Base-by-base conservation (phyloP, 2,113 vertebrate genomes). In the Pterophyllum scalare region DNA sequence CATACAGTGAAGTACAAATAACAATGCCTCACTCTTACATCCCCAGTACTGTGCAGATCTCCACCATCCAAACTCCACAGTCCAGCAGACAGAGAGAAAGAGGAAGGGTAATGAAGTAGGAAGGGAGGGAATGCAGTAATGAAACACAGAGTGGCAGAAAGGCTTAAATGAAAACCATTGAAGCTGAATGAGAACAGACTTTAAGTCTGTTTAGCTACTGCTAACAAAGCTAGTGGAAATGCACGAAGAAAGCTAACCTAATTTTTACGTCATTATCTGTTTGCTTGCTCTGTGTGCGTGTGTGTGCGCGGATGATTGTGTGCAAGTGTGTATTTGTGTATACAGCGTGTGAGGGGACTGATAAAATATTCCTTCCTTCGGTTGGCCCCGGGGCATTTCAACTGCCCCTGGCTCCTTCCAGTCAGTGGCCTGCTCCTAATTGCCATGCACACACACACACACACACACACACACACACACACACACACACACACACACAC, bases 351-450 rank as follows among this genome's bases (percentile, higher is more conserved):
- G 94, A 93, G 64, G 95, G 94, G 84, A 62, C 77, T 86, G 90
- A 95, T 88, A 95, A 94, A 89, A 84, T 96, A 96, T 93, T 93
- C 80, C 92, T 92, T 94, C 92, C 96, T 97, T 95, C 77, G 84
- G 91, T 97, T 97, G 95, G 97, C 98, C 97, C 97, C 91, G 87
- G 98, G 98, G 97, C 97, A 97, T 98, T 96, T 96, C 89, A 95
- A 94, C 95, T 97, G 98, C 97, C 97, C 95, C 96, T 97, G 96
- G 97, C 97, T 97, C 92, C 92, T 97, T 97, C 96, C 96, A 97
- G 97, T 97, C 97, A 96, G 96, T 97, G 97, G 97, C 96, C 97
- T 97, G 80, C 97, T 97, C 96, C 97, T 99, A 99, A 99, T 99
- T 99, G 97, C 97, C 97, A 97, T 96, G 95, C 93, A 93, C 96